Percentiles rank a stretch among this genome's conserved stretches.
These are phyloP conservation scores for Apodemia duryi DNA, from an alignment of 2,888 invertebrate genomes.

Conservation along the genomic window DNA sequence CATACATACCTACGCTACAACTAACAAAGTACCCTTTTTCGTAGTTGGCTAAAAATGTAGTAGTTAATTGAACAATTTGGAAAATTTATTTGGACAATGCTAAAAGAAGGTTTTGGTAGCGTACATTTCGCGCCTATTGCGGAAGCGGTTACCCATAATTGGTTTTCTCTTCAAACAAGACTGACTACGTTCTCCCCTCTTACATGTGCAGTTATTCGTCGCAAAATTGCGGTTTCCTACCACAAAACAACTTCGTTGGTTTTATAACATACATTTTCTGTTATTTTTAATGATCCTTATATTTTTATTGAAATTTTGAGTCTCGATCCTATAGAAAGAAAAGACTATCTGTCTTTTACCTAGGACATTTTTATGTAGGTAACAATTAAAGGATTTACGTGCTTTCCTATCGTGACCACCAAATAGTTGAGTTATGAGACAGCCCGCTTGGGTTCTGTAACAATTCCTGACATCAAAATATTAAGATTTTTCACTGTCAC, in stretches of 20 bases:
- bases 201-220: conserved; percentile 34
- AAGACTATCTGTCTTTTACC: too few species aligned
- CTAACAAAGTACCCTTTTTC: background rate
- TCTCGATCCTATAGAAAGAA: background rate
- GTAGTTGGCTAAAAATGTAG: background rate
- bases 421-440: too few species aligned
- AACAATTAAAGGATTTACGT: too few species aligned
- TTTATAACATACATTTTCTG: background rate
- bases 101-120: conserved; percentile 4
- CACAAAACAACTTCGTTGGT: conserved; percentile 29
- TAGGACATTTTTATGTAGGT: background rate
- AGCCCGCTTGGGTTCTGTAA: too few species aligned
- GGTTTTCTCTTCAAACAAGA: conserved; percentile 29
- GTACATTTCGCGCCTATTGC: conserved; percentile 54
- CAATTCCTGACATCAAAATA: too few species aligned
- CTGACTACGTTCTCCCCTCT: conserved; percentile 15
- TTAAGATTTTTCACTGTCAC: too few species aligned
- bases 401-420: too few species aligned
- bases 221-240: conserved; percentile 42
- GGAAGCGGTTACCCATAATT: conserved; percentile 63
- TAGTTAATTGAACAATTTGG: background rate
- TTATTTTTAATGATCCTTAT: background rate
- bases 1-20: background rate
- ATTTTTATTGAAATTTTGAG: background rate
- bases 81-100: background rate